Evolutionary conservation across 2,888 invertebrate species (phyloP).

Genomic region (Eupithecia vulgata): DNA sequence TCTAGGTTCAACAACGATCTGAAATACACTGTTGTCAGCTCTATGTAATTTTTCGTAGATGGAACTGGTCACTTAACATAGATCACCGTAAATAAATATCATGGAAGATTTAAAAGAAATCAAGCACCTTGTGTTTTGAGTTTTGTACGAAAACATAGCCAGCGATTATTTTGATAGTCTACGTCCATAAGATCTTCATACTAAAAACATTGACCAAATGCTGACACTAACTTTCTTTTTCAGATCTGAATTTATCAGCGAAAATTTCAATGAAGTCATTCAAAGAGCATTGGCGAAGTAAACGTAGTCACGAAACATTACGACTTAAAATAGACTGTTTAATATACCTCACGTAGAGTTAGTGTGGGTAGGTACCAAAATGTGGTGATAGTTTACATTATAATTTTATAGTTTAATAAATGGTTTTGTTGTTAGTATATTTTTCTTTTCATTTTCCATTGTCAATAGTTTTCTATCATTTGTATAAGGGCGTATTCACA

Average conservation of each 20-base stretch:
- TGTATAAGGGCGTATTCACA: too few relatives aligned
- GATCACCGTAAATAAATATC: not conserved
- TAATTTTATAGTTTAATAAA: not conserved
- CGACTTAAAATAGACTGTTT: slow-evolving; percentile 6
- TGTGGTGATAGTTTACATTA: slow-evolving; percentile 3
- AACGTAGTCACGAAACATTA: not conserved
- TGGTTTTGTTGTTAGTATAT: not conserved
- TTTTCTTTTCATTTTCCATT: not conserved
- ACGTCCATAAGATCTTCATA: not conserved
- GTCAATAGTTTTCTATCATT: not conserved
- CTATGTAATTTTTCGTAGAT: too few relatives aligned
- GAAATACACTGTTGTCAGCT: not conserved
- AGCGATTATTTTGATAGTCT: not conserved
- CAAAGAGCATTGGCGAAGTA: slow-evolving; percentile 28
- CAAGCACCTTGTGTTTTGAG: too few relatives aligned
- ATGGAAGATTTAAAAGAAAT: too few relatives aligned
- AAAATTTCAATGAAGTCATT: slow-evolving; percentile 50
- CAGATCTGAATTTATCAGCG: slow-evolving; percentile 57
- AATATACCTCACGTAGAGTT: not conserved
- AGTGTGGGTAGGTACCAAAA: not conserved
- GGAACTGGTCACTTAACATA: not conserved
- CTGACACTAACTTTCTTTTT: slow-evolving; percentile 45
- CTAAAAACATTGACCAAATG: not conserved
- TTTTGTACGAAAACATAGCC: not conserved
- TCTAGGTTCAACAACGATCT: not conserved